Base-by-base conservation (phyloP, 2,113 vertebrate species). In the Accipiter cooperii region DNA sequence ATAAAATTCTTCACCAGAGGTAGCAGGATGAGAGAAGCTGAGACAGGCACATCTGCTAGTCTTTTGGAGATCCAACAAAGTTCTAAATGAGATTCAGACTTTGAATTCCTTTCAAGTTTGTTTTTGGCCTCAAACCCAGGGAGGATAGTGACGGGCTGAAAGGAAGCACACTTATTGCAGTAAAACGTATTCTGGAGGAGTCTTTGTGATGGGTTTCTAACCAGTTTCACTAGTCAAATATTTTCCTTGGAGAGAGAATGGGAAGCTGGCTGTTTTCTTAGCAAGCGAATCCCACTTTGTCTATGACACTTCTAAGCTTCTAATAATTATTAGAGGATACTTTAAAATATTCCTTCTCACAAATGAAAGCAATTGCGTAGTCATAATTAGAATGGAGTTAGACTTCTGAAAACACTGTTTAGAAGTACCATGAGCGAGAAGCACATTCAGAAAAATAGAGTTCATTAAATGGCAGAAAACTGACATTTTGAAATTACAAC, bases 31-130 rank as follows among this genome's bases (percentile, higher is more conserved):
- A 76, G 84, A 36, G 57, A 89, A 71, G 16, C 36, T 81, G 65
- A 89, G 87, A 82, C 36, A 69, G 70, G 57, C 77, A 92, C 96
- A 96, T 96, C 91, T 97, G 89, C 78, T 96, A 33, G 61, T 63
- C 54, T 92, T 89, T 21, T 69, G 90, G 81, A 95, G 65, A 85
- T 91, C 77, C 92, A 93, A 42, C 66, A 86, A 84, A 69, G 77
- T 93, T 84, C 52, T 74, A 95, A 94, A 93, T 74, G 61, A 87
- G 61, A 85, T 87, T 96, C 42, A 91, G 74, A 33, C 77, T 92
- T 95, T 83, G 69, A 94, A 82, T 34, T 92, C 74, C 52, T 96
- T 91, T 94, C 1, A 42, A 93, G 80, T 90, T 95, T 92, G 89
- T 97, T 97, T 95, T 95, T 3, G 6, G 54, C 40, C 61, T 76